Conservation (phyloP, 2,113 vertebrate species). For the Microcebus murinus region DNA sequence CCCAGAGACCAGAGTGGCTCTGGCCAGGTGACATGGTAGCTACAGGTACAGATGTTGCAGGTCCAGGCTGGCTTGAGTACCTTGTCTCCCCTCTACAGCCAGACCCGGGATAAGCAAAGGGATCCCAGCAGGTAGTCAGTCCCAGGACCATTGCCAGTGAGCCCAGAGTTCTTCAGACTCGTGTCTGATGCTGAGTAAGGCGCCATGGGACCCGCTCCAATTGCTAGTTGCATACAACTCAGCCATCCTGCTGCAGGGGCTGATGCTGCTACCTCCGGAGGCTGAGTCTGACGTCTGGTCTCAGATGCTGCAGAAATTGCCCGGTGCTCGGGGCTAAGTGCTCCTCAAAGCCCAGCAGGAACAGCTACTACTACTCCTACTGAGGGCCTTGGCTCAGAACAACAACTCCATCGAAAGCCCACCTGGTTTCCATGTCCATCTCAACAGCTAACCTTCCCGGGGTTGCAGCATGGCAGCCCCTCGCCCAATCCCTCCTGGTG, state of each 20-base stretch:
- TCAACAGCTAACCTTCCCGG: not conserved
- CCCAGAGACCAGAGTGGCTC: no score
- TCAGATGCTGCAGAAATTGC: not conserved
- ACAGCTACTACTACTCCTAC: not conserved
- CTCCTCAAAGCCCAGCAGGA: not conserved
- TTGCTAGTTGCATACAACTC: not conserved
- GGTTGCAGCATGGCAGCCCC: not conserved
- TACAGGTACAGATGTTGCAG: not conserved
- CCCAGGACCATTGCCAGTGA: not conserved
- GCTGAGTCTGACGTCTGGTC: not conserved
- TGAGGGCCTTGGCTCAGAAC: not conserved
- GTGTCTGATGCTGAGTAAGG: not conserved
- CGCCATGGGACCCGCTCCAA: not conserved
- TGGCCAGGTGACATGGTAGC: accelerated
- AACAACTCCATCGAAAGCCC: not conserved
- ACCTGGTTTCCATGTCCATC: not conserved
- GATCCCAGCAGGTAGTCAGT: not conserved
- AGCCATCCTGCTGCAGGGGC: not conserved
- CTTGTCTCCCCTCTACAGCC: not conserved
- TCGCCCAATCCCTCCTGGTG: not conserved
- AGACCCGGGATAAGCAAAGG: not conserved
- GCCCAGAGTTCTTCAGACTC: not conserved
- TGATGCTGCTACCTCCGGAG: not conserved
- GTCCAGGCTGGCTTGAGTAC: not conserved
- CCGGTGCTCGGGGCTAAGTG: not conserved